phyloP scores from a whole-genome alignment of 2,888 invertebrate genomes.

The Stegana nigrithorax region DNA sequence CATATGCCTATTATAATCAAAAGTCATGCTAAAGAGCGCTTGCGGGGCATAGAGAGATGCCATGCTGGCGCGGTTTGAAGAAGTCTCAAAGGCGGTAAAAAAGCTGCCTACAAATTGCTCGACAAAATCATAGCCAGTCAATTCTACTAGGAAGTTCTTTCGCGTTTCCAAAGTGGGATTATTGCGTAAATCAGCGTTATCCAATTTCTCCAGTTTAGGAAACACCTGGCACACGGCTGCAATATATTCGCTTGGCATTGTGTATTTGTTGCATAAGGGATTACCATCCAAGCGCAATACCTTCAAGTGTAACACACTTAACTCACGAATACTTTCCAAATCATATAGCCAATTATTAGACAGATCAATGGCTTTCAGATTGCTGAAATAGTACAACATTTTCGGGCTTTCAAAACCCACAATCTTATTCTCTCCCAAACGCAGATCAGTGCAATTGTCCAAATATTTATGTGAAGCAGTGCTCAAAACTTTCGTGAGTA shows the following conservation, averaged over 20 bases:
- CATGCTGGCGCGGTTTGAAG: slow-evolving; percentile 42
- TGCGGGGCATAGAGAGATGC: slow-evolving; percentile 37
- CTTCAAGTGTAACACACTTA: slow-evolving; percentile 52
- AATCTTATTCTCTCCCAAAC: slow-evolving; percentile 58
- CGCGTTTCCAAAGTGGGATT: slow-evolving; percentile 45
- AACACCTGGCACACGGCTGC: slow-evolving; percentile 50
- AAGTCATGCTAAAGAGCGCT: slow-evolving; percentile 59
- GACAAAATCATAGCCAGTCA: slow-evolving; percentile 57
- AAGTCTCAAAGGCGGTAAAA: slow-evolving; percentile 53
- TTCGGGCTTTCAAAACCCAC: slow-evolving; percentile 43
- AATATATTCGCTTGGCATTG: slow-evolving; percentile 57
- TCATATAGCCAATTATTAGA: slow-evolving; percentile 58
- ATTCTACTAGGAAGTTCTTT: slow-evolving; percentile 57
- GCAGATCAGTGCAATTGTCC: slow-evolving; percentile 54
- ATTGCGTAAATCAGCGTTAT: slow-evolving; percentile 51
- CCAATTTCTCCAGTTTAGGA: slow-evolving; percentile 53
- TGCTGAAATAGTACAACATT: slow-evolving; percentile 49
- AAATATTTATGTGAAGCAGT: slow-evolving; percentile 56
- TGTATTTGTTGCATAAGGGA: slow-evolving; percentile 56
- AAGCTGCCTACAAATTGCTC: slow-evolving; percentile 54
- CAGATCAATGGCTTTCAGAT: slow-evolving; percentile 59
- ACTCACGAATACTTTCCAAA: slow-evolving; percentile 46
- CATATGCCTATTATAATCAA: slow-evolving; percentile 54
- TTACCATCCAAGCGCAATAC: slow-evolving; percentile 59
- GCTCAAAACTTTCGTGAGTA: slow-evolving; percentile 50